A percentile compares a stretch with the other conserved stretches of the same genome.
These are phyloP conservation scores for Cynopterus brachyotis DNA, from an alignment of 2,113 vertebrate species.

Conservation along the genomic window DNA sequence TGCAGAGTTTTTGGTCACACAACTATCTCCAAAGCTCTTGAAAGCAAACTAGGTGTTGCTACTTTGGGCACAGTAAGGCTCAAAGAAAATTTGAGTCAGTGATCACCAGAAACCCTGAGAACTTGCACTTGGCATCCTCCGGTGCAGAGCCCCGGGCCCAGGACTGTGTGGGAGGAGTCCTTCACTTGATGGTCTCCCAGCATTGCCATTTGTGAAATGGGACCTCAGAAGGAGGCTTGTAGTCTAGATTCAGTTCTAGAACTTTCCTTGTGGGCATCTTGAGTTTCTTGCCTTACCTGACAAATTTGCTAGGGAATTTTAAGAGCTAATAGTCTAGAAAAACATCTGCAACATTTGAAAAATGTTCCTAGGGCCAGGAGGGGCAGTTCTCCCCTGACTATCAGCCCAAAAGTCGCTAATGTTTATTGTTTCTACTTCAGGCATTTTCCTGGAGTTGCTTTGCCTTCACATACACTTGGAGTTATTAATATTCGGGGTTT, in stretches of 20 bases:
- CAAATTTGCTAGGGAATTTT: neutral
- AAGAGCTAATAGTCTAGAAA: neutral
- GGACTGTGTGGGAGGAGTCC: neutral
- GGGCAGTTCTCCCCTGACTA: neutral
- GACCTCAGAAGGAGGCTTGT: neutral
- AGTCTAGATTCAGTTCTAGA: neutral
- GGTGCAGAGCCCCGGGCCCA: neutral
- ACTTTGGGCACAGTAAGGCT: neutral
- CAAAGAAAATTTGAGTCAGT: neutral
- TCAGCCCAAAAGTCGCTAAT: neutral
- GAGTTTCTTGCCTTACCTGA: neutral
- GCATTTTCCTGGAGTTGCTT: neutral
- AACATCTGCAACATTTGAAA: neutral
- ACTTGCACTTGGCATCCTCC: fast-evolving
- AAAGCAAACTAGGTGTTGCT: neutral
- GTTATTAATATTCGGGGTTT: neutral
- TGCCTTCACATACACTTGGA: neutral
- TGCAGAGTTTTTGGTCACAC: neutral
- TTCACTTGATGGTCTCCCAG: neutral
- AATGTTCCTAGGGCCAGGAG: neutral
- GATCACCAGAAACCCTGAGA: neutral
- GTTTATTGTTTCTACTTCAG: neutral
- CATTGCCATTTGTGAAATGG: neutral
- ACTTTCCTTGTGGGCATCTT: neutral
- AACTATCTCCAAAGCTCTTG: neutral